phyloP scores from a whole-genome alignment of 1,140 invertebrate species.

The Neodiprion pinetum region DNA sequence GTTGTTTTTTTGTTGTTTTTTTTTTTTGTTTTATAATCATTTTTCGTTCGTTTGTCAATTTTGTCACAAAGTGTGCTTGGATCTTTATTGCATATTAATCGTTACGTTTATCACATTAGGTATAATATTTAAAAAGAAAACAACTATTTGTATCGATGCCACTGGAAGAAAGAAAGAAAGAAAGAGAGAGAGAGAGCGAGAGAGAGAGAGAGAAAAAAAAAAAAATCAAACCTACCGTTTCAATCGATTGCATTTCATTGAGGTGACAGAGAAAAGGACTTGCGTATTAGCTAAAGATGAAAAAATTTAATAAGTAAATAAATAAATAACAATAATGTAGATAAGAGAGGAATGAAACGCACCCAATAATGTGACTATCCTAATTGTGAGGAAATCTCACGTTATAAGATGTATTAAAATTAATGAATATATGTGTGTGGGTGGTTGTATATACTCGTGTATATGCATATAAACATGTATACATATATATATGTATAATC shows the following conservation, averaged over 20 bases:
- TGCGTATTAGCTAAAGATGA: not conserved
- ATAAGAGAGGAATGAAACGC: not conserved
- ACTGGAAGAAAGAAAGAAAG: conserved; percentile 21
- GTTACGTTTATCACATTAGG: not conserved
- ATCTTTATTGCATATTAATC: conserved; percentile 7
- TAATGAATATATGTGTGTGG: not conserved
- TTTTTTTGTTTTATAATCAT: not conserved
- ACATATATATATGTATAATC: conserved; percentile 2
- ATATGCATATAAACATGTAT: not conserved
- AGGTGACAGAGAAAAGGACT: not conserved
- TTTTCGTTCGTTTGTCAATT: not conserved
- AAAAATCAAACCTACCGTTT: conserved; percentile 8
- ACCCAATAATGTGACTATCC: conserved; percentile 15
- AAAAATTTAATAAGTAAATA: not conserved
- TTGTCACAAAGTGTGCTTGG: conserved; percentile 1
- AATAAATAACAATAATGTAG: not conserved
- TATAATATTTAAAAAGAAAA: not conserved
- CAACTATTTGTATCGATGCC: not conserved
- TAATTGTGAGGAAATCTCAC: not conserved
- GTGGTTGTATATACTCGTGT: not conserved
- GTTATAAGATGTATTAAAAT: not conserved
- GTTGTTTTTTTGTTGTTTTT: not conserved
- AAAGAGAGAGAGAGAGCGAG: conserved; percentile 15
- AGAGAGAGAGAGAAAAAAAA: too few relatives aligned
- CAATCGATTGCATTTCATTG: not conserved